phyloP scores from a whole-genome alignment of 1,140 invertebrate species.

The Reticulitermes speratus region DNA sequence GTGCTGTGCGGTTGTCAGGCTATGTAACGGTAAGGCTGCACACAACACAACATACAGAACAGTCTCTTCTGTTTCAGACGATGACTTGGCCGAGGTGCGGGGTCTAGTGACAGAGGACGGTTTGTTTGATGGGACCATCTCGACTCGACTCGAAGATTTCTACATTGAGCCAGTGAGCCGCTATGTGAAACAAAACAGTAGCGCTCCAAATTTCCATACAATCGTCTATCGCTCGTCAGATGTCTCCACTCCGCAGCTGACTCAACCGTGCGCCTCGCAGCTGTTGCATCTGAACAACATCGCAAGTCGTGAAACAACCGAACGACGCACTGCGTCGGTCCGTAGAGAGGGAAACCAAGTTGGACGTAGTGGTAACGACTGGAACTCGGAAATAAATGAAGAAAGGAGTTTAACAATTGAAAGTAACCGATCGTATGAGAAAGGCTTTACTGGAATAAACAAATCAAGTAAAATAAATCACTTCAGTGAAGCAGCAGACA shows the following conservation, averaged over 20 bases:
- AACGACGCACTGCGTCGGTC: constrained; percentile 21
- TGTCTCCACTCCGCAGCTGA: constrained; percentile 61
- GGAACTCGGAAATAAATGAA: too few species aligned
- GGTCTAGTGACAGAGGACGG: constrained; percentile 84
- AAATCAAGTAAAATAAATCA: too few species aligned
- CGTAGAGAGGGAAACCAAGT: not conserved
- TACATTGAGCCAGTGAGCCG: constrained; percentile 83
- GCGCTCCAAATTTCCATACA: constrained; percentile 63
- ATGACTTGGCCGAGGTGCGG: constrained; percentile 77
- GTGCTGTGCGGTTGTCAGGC: too few species aligned
- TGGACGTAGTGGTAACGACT: not conserved
- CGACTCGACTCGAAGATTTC: constrained; percentile 71
- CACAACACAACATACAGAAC: too few species aligned
- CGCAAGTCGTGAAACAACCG: too few species aligned
- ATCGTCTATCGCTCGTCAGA: constrained; percentile 82
- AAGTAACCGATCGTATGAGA: too few species aligned
- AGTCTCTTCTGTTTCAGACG: constrained; percentile 60
- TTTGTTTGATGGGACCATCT: constrained; percentile 84
- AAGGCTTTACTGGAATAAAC: too few species aligned
- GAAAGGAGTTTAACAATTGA: too few species aligned
- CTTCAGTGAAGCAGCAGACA: too few species aligned
- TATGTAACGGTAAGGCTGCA: too few species aligned
- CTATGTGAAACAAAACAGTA: constrained; percentile 52
- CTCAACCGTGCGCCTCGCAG: constrained; percentile 56
- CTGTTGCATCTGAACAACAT: constrained; percentile 48